Evolutionary conservation across 2,888 invertebrate genomes (phyloP).

Genomic region (Margaritifera margaritifera): DNA sequence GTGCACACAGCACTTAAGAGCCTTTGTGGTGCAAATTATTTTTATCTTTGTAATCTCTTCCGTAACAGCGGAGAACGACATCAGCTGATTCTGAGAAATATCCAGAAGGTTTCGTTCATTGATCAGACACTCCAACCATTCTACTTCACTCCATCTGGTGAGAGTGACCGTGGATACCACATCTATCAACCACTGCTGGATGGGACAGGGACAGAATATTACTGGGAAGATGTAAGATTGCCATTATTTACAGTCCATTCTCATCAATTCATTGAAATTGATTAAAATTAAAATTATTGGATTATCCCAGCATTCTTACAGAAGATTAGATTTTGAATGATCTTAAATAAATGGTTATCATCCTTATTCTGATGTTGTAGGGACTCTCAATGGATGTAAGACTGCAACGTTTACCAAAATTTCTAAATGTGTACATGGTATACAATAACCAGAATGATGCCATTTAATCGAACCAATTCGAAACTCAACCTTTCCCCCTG

Average conservation of each 20-base stretch:
- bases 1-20: constrained; percentile 52
- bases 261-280: too few species aligned
- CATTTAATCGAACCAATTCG: too few species aligned
- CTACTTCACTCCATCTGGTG: constrained; percentile 56
- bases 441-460: too few species aligned
- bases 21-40: constrained; percentile 42
- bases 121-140: constrained; percentile 65
- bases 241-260: not conserved
- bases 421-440: too few species aligned
- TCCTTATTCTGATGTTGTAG: too few species aligned
- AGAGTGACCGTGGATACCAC: constrained; percentile 68
- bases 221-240: constrained; percentile 52
- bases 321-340: too few species aligned
- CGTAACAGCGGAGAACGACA: constrained; percentile 55
- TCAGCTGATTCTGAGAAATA: constrained; percentile 50
- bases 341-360: too few species aligned
- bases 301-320: too few species aligned
- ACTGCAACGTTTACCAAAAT: too few species aligned
- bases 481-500: too few species aligned
- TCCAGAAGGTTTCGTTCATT: constrained; percentile 50
- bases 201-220: constrained; percentile 23
- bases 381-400: too few species aligned
- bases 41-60: constrained; percentile 54
- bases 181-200: constrained; percentile 54
- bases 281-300: too few species aligned